Conservation (phyloP, 1,140 invertebrate species). For the Marisa cornuarietis region DNA sequence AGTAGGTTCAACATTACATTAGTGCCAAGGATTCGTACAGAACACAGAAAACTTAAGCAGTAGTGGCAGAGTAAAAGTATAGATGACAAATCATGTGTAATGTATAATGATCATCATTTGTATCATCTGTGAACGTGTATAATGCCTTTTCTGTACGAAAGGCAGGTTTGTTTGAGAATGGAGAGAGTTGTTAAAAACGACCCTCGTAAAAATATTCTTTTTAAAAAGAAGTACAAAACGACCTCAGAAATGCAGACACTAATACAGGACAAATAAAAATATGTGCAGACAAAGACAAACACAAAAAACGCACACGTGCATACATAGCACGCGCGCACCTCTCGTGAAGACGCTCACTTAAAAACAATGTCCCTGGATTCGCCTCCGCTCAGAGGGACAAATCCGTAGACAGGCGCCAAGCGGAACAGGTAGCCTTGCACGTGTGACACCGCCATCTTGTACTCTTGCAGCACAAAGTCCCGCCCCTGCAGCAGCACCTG, state of each 20-base stretch:
- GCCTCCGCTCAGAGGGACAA: conserved; percentile 30
- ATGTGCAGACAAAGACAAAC: background rate
- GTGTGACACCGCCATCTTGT: conserved; percentile 43
- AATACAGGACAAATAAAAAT: background rate
- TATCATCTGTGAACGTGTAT: too few relatives aligned
- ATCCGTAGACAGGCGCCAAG: conserved; percentile 35
- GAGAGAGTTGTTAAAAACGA: too few relatives aligned
- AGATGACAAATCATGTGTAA: too few relatives aligned
- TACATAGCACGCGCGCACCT: background rate
- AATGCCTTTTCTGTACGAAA: too few relatives aligned
- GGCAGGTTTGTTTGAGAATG: too few relatives aligned
- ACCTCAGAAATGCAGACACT: background rate
- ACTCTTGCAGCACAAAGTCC: conserved; percentile 29
- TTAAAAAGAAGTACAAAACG: too few relatives aligned
- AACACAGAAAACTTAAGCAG: too few relatives aligned
- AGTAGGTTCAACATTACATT: background rate
- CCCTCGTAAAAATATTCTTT: too few relatives aligned
- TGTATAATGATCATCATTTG: too few relatives aligned
- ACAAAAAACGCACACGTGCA: background rate
- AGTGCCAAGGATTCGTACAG: too few relatives aligned
- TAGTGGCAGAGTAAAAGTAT: too few relatives aligned
- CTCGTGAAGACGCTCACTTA: conserved; percentile 11
- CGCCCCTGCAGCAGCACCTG: conserved; percentile 27
- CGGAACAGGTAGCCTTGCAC: conserved; percentile 50
- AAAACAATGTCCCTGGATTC: conserved; percentile 30